Conservation (phyloP, 2,888 invertebrate genomes). For the Blomia tropicalis region DNA sequence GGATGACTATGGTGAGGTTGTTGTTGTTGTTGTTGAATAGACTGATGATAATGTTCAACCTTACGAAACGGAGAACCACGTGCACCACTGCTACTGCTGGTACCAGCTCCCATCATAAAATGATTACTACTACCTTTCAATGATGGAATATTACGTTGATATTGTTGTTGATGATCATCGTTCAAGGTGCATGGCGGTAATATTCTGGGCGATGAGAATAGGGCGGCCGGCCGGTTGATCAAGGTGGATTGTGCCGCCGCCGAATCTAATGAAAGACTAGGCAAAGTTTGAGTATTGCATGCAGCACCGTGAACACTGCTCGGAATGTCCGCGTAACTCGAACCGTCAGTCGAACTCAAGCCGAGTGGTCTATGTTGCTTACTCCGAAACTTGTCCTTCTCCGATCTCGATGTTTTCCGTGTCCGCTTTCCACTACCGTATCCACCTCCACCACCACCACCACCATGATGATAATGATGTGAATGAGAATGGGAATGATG, state of each 20-base stretch:
- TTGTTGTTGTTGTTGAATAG: neutral
- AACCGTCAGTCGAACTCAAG: constrained; percentile 7
- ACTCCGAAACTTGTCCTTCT: constrained; percentile 10
- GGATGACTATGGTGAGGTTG: too few species aligned
- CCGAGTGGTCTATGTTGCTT: constrained; percentile 15
- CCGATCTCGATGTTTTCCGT: neutral
- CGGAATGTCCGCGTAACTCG: constrained; percentile 6
- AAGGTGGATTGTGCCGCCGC: neutral
- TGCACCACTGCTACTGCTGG: neutral
- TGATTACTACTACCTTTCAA: neutral
- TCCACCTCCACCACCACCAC: neutral
- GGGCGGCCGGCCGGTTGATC: neutral
- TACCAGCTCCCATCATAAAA: neutral
- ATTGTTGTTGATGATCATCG: too few species aligned
- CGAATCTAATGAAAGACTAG: constrained; percentile 8
- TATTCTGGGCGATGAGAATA: constrained; percentile 10
- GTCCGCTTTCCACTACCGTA: neutral
- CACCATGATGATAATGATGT: too few species aligned
- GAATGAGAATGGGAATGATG: too few species aligned
- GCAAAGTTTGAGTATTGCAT: constrained; percentile 2
- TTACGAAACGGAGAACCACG: constrained; percentile 1
- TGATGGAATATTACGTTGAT: too few species aligned
- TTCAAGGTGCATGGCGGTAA: too few species aligned
- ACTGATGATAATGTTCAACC: neutral
- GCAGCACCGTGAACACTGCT: constrained; percentile 3